Conservation (phyloP, 2,113 vertebrate genomes). For the Dinomys branickii region DNA sequence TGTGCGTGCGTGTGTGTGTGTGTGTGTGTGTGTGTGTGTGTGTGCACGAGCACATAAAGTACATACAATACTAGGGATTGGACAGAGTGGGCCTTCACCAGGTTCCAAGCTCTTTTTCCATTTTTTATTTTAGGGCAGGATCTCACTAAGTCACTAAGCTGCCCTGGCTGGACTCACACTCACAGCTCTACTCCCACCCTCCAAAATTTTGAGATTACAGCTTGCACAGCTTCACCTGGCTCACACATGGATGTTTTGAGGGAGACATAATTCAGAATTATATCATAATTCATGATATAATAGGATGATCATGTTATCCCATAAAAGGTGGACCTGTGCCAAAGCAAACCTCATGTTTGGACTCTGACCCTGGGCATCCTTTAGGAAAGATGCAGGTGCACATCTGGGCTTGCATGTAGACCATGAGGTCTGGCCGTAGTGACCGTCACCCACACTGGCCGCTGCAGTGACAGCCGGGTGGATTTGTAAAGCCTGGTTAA, state of each 20-base stretch:
- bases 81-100: neutral
- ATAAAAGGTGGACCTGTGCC: neutral
- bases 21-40: neutral
- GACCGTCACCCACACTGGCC: accelerated
- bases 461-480: neutral
- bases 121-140: neutral
- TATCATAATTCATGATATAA: neutral
- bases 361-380: neutral
- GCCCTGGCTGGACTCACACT: neutral
- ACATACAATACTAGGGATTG: neutral
- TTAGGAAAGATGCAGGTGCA: neutral
- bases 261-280: neutral
- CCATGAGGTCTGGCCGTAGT: too few species aligned
- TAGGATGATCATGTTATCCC: neutral
- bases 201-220: neutral
- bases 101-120: neutral
- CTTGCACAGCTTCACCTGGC: neutral
- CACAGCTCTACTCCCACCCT: neutral
- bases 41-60: too few species aligned
- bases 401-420: neutral
- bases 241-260: neutral
- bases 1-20: neutral
- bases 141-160: neutral
- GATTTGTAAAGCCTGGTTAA: neutral
- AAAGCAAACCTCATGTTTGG: neutral